Evolutionary conservation across 1,140 invertebrate genomes (phyloP).

Genomic region (Tetranychus cinnabarinus): DNA sequence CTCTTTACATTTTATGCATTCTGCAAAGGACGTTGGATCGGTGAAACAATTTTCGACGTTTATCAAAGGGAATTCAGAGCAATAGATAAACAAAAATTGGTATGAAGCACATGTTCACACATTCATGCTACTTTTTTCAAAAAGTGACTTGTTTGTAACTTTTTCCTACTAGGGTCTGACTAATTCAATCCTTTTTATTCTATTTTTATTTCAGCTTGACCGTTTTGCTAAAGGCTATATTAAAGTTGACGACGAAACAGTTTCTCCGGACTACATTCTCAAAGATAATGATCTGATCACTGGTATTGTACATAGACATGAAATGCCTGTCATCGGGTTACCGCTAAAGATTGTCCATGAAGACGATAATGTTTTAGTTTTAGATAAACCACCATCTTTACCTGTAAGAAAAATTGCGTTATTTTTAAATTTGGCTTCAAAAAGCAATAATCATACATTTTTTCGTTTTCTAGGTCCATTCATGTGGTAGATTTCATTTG

Average conservation of each 20-base stretch:
- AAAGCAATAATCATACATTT: not conserved
- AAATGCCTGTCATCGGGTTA: constrained; percentile 28
- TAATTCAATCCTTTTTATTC: too few species aligned
- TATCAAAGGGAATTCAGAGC: constrained; percentile 8
- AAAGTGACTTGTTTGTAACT: not conserved
- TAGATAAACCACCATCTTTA: constrained; percentile 98
- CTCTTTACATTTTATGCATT: constrained; percentile 91
- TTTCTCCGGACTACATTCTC: constrained; percentile 64
- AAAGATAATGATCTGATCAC: constrained; percentile 82
- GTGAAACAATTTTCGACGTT: constrained; percentile 51
- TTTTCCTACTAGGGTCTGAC: not conserved
- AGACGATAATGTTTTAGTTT: constrained; percentile 90
- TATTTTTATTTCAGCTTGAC: not conserved
- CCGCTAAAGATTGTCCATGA: constrained; percentile 85
- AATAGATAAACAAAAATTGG: not conserved
- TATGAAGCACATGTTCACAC: not conserved
- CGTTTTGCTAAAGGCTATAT: constrained; percentile 71
- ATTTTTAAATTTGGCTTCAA: not conserved
- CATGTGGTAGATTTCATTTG: constrained; percentile 82
- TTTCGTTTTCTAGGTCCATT: constrained; percentile 48
- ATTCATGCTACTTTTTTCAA: not conserved
- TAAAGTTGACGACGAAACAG: constrained; percentile 80
- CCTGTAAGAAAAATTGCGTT: constrained; percentile 37
- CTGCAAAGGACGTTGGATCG: constrained; percentile 91
- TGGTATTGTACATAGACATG: constrained; percentile 36